Percentiles rank a stretch among this genome's conserved stretches.
These are phyloP conservation scores for Campaea margaritaria DNA, from an alignment of 2,888 invertebrate genomes.

Conservation along the genomic window DNA sequence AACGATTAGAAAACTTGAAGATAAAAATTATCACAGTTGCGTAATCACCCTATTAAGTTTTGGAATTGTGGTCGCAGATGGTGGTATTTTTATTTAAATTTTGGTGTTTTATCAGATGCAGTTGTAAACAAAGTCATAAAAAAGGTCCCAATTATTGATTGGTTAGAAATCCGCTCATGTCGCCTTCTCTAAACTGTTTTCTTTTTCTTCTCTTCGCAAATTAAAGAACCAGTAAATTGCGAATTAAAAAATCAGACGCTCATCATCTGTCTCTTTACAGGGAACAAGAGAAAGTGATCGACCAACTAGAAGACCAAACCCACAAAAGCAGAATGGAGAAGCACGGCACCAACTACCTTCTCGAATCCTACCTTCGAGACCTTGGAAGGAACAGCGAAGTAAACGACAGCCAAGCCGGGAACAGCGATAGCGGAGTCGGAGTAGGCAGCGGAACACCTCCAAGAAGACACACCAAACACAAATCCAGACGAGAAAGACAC, in stretches of 20 bases:
- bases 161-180: no score
- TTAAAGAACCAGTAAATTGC: no score
- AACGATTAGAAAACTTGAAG: no score
- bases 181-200: no score
- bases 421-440: conserved; percentile 89
- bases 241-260: background rate
- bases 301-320: conserved; percentile 91
- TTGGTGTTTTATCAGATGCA: no score
- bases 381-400: conserved; percentile 75
- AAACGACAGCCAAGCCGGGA: conserved; percentile 86
- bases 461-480: conserved; percentile 81
- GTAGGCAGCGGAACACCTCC: conserved; percentile 87
- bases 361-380: conserved; percentile 89
- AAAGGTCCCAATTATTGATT: no score
- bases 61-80: no score
- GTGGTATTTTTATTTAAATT: no score
- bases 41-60: no score
- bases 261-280: conserved; percentile 60
- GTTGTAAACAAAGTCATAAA: no score
- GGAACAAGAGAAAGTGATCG: conserved; percentile 92
- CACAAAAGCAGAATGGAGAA: conserved; percentile 90
- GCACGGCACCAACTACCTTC: conserved; percentile 91
- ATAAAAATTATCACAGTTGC: no score
- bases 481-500: conserved; percentile 82
- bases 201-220: no score